Percentiles rank a stretch among this genome's conserved stretches.
Evolutionary conservation across 2,888 invertebrate species (phyloP).

Genomic region (Anoncus sp.): DNA sequence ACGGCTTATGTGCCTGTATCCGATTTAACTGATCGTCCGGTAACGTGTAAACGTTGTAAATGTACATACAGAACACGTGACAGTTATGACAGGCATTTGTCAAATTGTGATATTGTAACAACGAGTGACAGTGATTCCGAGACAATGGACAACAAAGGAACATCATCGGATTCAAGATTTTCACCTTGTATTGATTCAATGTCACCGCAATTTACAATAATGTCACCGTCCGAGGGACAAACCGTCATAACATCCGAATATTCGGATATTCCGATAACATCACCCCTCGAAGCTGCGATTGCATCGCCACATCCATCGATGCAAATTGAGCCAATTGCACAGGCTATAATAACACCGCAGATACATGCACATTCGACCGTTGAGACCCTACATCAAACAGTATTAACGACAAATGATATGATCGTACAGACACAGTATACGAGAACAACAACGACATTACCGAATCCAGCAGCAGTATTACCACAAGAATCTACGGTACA

Average conservation of each 20-base stretch:
- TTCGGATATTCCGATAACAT: conserved; percentile 78
- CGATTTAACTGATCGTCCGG: conserved; percentile 88
- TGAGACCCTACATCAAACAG: conserved; percentile 81
- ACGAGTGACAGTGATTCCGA: conserved; percentile 94
- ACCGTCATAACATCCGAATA: conserved; percentile 77
- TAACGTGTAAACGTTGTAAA: conserved; percentile 94
- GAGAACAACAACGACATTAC: conserved; percentile 79
- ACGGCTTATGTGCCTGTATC: conserved; percentile 77
- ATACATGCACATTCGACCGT: conserved; percentile 80
- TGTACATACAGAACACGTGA: conserved; percentile 93
- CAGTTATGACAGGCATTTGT: conserved; percentile 92
- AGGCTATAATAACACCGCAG: conserved; percentile 79
- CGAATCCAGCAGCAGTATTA: conserved; percentile 73
- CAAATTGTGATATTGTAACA: conserved; percentile 90
- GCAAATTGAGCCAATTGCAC: conserved; percentile 80
- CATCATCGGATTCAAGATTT: conserved; percentile 78
- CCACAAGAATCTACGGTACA: conserved; percentile 78
- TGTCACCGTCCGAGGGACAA: conserved; percentile 80
- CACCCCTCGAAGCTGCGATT: conserved; percentile 79
- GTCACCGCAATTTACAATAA: conserved; percentile 78
- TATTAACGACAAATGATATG: conserved; percentile 80
- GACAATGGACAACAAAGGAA: conserved; percentile 81
- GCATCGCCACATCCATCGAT: conserved; percentile 78
- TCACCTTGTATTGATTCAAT: conserved; percentile 74
- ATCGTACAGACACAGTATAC: conserved; percentile 81